Evolutionary conservation across 2,113 vertebrate species (phyloP), one percentile per base, ranked within the genome.

Genomic region (Chionodraco myersi): DNA sequence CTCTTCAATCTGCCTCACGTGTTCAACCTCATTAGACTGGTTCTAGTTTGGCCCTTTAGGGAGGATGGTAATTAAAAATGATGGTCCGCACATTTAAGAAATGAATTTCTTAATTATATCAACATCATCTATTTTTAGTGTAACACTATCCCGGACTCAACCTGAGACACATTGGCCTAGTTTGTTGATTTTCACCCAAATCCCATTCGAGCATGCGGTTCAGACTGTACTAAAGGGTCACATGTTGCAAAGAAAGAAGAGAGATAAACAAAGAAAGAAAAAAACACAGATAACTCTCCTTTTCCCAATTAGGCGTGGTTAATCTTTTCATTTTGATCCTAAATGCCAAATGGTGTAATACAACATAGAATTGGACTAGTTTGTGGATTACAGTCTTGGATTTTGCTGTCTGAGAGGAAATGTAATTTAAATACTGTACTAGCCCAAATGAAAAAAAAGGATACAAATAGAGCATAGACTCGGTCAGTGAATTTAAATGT

Each of bases 131-230:
- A 83, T 90, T 89, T 92, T 88, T 72, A 79, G 75, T 64, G 6
- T 36, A 45, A 53, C 54, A 34, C 80, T 76, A 56, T 82, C 80
- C 64, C 75, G 77, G 74, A 86, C 65, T 90, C 75, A 80, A 65
- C 87, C 85, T 9, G 26, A 76, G 79, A 85, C 75, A 72, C 56
- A 21, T 59, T 89, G 90, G 80, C 84, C 91, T 72, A 89, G 53
- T 90, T 92, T 86, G 79, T 81, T 80, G 74, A 53, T 91, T 92
- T 92, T 92, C 80, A 91, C 89, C 88, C 83, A 90, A 84, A 90
- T 92, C 86, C 89, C 30, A 62, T 76, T 69, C 3, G 72, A 76
- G 61, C 77, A 74, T 64, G 52, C 82, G 82, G 88, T 92, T 92
- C 91, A 91, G 80, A 85, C 36, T 58, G 71, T 45, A 51, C 58